Conservation (phyloP, 2,888 invertebrate species). For the Axea sp. region DNA sequence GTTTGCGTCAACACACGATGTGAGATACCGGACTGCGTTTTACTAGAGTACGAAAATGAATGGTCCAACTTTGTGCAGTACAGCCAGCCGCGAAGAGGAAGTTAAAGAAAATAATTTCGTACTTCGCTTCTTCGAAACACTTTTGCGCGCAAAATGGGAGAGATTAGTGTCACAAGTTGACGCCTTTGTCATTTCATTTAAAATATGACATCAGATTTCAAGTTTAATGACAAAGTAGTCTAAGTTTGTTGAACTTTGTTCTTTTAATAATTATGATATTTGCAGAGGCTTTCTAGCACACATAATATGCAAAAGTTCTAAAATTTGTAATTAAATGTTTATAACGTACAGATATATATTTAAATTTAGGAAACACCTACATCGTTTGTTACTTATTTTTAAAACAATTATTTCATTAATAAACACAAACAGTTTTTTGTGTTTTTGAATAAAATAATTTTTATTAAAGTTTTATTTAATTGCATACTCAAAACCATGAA, state of each 20-base stretch:
- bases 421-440: no score
- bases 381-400: no score
- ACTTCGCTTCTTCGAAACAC: constrained; percentile 41
- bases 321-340: no score
- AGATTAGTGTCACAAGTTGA: constrained; percentile 35
- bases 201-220: constrained; percentile 38
- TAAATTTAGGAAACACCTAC: no score
- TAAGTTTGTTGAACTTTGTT: constrained; percentile 2
- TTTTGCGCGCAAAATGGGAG: constrained; percentile 27
- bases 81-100: constrained; percentile 26
- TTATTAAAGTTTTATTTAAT: no score
- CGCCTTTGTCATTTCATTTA: constrained; percentile 31
- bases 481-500: no score
- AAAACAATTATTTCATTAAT: no score
- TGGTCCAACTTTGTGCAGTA: constrained; percentile 45
- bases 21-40: constrained; percentile 32
- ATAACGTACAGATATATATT: no score
- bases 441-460: no score
- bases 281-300: no score
- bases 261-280: constrained; percentile 24
- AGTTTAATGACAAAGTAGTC: constrained; percentile 19
- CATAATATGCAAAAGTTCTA: no score
- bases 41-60: constrained; percentile 41
- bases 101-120: constrained; percentile 51
- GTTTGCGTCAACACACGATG: constrained; percentile 29